Conservation (phyloP, 2,797 vertebrate species). For the Centroberyx gerrardi region DNA sequence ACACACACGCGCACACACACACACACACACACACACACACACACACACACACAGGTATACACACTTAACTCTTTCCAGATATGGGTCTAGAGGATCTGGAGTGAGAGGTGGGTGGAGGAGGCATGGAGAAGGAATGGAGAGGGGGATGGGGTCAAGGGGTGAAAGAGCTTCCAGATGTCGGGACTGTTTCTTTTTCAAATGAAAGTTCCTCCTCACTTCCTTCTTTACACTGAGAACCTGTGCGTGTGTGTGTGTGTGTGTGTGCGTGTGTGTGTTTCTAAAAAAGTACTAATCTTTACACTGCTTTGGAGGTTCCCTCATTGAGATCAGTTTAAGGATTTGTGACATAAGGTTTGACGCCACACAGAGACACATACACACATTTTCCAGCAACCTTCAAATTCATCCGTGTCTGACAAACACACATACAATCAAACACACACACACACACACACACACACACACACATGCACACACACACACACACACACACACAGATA, state of each 20-base stretch:
- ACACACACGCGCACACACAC: not conserved
- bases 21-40: slow-evolving; percentile 17
- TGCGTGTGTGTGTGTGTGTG: slow-evolving; percentile 19
- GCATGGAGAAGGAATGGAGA: slow-evolving; percentile 15
- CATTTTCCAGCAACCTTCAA: not conserved
- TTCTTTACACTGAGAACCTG: slow-evolving; percentile 55
- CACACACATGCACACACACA: slow-evolving; percentile 12
- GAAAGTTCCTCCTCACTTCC: slow-evolving; percentile 80
- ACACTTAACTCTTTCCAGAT: slow-evolving; percentile 81
- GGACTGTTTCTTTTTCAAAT: slow-evolving; percentile 75
- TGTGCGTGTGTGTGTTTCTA: slow-evolving; percentile 12
- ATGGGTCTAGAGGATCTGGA: slow-evolving; percentile 62
- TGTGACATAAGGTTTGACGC: slow-evolving; percentile 3
- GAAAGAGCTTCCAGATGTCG: slow-evolving; percentile 86
- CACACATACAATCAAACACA: slow-evolving; percentile 12
- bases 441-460: slow-evolving; percentile 17
- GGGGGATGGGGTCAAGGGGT: slow-evolving; percentile 55
- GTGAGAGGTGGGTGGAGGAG: slow-evolving; percentile 47
- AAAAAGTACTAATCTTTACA: slow-evolving; percentile 14
- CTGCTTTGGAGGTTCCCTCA: slow-evolving; percentile 10
- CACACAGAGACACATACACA: not conserved
- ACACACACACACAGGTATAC: slow-evolving; percentile 27
- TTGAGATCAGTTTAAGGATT: not conserved
- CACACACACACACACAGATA: slow-evolving; percentile 10
- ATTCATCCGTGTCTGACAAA: not conserved